Conservation (phyloP, 1,140 invertebrate genomes). For the Apis florea region DNA sequence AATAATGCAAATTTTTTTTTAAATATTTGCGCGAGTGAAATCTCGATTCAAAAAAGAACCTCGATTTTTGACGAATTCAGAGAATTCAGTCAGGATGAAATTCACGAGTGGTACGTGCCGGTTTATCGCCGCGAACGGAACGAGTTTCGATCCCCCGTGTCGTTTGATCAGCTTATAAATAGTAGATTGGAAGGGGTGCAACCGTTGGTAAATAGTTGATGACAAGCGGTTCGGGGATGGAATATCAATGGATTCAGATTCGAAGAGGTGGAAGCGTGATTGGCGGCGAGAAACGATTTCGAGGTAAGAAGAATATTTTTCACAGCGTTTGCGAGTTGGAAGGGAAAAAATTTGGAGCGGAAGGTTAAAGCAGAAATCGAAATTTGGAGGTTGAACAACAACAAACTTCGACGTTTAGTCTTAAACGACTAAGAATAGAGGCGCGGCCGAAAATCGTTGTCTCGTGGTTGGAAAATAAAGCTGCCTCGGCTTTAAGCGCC, state of each 20-base stretch:
- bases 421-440: not conserved
- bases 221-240: slow-evolving; percentile 32
- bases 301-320: slow-evolving; percentile 2
- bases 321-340: too few relatives aligned
- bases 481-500: slow-evolving; percentile 8
- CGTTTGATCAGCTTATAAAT: slow-evolving; percentile 45
- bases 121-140: slow-evolving; percentile 16
- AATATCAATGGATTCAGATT: slow-evolving; percentile 33
- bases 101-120: not conserved
- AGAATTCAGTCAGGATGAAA: not conserved
- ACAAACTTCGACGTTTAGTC: not conserved
- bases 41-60: slow-evolving; percentile 18
- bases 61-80: not conserved
- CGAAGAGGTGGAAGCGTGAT: slow-evolving; percentile 12
- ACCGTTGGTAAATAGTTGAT: slow-evolving; percentile 67
- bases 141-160: slow-evolving; percentile 9
- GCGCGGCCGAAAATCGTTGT: slow-evolving; percentile 8
- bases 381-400: too few relatives aligned
- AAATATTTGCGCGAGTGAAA: not conserved
- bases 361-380: too few relatives aligned
- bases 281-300: slow-evolving; percentile 23
- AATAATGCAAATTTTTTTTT: too few relatives aligned
- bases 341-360: too few relatives aligned
- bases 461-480: slow-evolving; percentile 16
- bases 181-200: slow-evolving; percentile 37